phyloP scores from a whole-genome alignment of 2,888 invertebrate genomes.

The Drosophila maculinotata region DNA sequence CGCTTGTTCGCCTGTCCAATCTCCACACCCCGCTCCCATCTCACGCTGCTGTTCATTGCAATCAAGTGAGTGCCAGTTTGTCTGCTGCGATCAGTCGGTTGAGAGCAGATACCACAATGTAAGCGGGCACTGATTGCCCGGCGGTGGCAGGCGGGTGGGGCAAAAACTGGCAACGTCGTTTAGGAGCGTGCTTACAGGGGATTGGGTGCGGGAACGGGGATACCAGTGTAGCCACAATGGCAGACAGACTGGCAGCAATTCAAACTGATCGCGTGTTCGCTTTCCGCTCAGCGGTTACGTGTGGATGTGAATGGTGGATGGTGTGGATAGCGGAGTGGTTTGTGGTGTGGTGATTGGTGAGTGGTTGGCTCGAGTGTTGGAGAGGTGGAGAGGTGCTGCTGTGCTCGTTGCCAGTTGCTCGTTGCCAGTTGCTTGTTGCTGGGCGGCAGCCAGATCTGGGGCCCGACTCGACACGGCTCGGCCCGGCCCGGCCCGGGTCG shows the following conservation, averaged over 20 bases:
- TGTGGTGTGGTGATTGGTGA: not conserved
- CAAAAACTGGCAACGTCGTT: constrained; percentile 31
- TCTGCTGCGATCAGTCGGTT: constrained; percentile 69
- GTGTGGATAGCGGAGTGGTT: constrained; percentile 1
- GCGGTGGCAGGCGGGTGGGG: constrained; percentile 18
- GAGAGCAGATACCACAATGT: constrained; percentile 56
- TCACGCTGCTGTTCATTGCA: constrained; percentile 56
- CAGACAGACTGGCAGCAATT: constrained; percentile 78
- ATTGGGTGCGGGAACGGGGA: not conserved
- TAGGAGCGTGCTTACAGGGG: constrained; percentile 32
- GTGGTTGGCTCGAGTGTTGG: too few species aligned
- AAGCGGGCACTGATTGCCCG: constrained; percentile 54
- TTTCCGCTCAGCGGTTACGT: constrained; percentile 57
- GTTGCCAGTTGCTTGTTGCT: constrained; percentile 60
- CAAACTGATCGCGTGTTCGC: constrained; percentile 70
- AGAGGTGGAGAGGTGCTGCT: too few species aligned
- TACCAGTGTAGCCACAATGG: constrained; percentile 55
- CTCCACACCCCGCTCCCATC: not conserved
- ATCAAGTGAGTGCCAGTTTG: constrained; percentile 79
- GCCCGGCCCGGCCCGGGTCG: constrained; percentile 16
- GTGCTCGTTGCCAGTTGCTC: too few species aligned
- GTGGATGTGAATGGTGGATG: constrained; percentile 26
- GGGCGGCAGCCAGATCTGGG: constrained; percentile 67
- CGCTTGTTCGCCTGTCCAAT: constrained; percentile 17
- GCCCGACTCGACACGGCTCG: constrained; percentile 11